Conservation (phyloP, 2,888 invertebrate species). For the Abscondita cerata region DNA sequence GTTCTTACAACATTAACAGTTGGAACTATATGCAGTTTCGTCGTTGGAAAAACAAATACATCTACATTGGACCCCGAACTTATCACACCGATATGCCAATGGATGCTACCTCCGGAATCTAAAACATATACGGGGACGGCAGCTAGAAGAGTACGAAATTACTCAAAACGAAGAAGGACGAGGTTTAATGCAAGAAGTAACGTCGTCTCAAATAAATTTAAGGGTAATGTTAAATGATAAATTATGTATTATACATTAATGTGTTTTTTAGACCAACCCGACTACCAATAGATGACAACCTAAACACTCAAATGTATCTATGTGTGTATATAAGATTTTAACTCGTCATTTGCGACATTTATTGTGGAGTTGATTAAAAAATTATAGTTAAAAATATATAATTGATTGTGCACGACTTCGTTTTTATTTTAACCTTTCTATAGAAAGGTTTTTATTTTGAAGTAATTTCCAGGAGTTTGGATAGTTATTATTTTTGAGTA, state of each 20-base stretch:
- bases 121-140: conserved; percentile 45
- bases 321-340: no score
- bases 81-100: conserved; percentile 67
- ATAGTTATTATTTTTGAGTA: no score
- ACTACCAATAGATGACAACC: not conserved
- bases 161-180: conserved; percentile 6
- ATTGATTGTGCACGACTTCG: no score
- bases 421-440: no score
- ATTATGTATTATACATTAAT: not conserved
- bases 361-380: no score
- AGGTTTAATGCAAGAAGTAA: conserved; percentile 3
- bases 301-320: no score
- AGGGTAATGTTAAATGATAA: not conserved
- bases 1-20: conserved; percentile 70
- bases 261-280: not conserved
- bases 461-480: no score
- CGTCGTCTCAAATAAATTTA: not conserved
- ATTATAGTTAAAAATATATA: no score
- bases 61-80: conserved; percentile 64
- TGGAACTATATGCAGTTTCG: conserved; percentile 69
- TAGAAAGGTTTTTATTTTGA: no score
- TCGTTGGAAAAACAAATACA: conserved; percentile 63
- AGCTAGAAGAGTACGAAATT: conserved; percentile 24
- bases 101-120: conserved; percentile 54
- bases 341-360: no score